Evolutionary conservation across 2,888 invertebrate genomes (phyloP).

Genomic region (Tetragnatha montana): DNA sequence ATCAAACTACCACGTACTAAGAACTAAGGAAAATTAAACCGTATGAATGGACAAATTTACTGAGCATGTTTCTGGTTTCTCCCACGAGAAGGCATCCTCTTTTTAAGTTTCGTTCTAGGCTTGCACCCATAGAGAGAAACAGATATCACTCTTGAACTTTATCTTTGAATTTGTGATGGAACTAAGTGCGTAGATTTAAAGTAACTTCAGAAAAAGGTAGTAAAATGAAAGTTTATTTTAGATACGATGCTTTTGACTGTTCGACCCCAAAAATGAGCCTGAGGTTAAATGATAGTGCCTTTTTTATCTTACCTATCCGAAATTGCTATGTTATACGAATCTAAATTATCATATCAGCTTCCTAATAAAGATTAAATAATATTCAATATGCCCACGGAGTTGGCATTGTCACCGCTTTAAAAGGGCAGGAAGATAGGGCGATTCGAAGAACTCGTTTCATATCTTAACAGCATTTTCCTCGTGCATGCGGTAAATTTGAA

Average conservation of each 20-base stretch:
- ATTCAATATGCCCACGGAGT: background rate
- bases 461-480: constrained; percentile 10
- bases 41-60: too few species aligned
- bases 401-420: background rate
- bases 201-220: background rate
- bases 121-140: background rate
- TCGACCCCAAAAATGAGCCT: background rate
- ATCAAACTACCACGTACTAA: too few species aligned
- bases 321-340: background rate
- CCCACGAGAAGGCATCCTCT: too few species aligned
- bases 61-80: too few species aligned
- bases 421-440: background rate
- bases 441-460: constrained; percentile 22
- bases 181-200: background rate
- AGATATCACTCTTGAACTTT: background rate
- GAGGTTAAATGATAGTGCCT: background rate
- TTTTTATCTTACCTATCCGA: background rate
- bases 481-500: background rate
- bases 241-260: background rate
- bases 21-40: too few species aligned
- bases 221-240: background rate
- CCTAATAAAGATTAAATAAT: background rate
- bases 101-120: background rate
- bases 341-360: background rate
- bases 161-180: background rate